Evolutionary conservation across 1,140 invertebrate genomes (phyloP).

Genomic region (Pachypeltis micranthus): DNA sequence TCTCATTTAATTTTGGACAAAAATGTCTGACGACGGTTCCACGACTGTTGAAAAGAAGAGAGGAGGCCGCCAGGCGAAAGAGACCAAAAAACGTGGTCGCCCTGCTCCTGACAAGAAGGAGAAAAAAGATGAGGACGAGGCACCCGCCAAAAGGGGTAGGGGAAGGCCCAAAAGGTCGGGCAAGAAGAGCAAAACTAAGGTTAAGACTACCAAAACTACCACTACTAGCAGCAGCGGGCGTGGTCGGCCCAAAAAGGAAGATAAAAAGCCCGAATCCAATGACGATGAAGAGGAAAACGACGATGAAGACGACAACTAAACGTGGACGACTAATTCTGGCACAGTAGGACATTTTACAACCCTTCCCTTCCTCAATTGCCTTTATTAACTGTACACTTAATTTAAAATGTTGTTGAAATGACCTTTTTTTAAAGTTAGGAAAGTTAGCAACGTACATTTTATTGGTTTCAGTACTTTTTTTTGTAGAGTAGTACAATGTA

Average conservation of each 20-base stretch:
- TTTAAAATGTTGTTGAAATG: too few relatives aligned
- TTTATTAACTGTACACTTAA: too few relatives aligned
- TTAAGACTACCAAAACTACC: slow-evolving; percentile 20
- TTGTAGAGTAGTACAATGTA: too few relatives aligned
- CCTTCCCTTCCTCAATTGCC: too few relatives aligned
- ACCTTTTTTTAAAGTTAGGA: too few relatives aligned
- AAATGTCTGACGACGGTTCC: too few relatives aligned
- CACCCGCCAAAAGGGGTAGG: slow-evolving; percentile 23
- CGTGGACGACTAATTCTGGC: not conserved
- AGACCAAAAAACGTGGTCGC: slow-evolving; percentile 19
- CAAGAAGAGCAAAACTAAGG: slow-evolving; percentile 23
- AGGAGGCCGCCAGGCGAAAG: too few relatives aligned
- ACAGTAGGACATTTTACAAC: slow-evolving; percentile 9
- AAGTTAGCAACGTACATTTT: too few relatives aligned
- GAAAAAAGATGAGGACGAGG: slow-evolving; percentile 18
- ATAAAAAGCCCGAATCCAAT: slow-evolving; percentile 23
- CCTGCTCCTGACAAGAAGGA: slow-evolving; percentile 19
- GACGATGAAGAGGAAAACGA: slow-evolving; percentile 25
- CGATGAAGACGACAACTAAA: slow-evolving; percentile 18
- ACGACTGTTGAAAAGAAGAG: too few relatives aligned
- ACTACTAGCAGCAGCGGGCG: slow-evolving; percentile 21
- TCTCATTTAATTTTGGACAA: too few relatives aligned
- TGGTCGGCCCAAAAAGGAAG: slow-evolving; percentile 23
- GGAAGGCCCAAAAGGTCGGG: slow-evolving; percentile 25
- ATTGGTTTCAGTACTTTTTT: too few relatives aligned